Conservation (phyloP, 2,113 vertebrate genomes). For the Cynoglossus semilaevis region DNA sequence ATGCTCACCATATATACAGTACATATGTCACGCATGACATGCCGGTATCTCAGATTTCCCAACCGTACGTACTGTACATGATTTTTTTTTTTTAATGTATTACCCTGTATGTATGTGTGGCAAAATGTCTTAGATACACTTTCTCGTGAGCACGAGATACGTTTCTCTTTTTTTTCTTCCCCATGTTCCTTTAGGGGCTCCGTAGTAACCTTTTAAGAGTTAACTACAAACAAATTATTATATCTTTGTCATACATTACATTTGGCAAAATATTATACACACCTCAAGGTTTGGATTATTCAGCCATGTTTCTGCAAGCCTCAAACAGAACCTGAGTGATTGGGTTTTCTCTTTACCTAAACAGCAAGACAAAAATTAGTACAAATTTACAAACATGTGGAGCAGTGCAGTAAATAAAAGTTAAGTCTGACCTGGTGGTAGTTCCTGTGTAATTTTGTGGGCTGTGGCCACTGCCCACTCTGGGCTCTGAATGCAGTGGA, state of each 20-base stretch:
- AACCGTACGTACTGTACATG: no score
- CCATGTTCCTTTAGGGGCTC: no score
- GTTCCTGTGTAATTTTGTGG: conserved; percentile 88
- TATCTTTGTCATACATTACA: background rate
- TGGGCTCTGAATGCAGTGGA: conserved; percentile 84
- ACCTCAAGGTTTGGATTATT: conserved; percentile 81
- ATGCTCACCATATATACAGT: no score
- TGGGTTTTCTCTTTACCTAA: conserved; percentile 87
- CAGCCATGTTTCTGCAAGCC: conserved; percentile 84
- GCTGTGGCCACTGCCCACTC: conserved; percentile 91
- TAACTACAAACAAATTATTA: no score
- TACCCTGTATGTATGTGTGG: no score
- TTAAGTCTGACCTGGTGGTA: conserved; percentile 81
- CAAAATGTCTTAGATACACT: no score
- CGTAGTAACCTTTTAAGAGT: no score
- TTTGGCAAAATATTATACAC: conserved; percentile 12
- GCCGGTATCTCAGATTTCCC: no score
- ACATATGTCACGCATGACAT: no score
- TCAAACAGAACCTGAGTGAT: conserved; percentile 87
- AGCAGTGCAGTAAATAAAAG: background rate
- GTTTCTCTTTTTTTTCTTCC: no score
- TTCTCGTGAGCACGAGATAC: no score
- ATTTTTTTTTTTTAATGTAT: no score
- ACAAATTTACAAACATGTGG: background rate
- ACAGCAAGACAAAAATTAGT: conserved; percentile 8